Evolutionary conservation across 1,140 invertebrate species (phyloP).

Genomic region (Apis mellifera): Amel_HAv3.1 CM009931.2:518001-518500

Average conservation of each 20-base stretch:
- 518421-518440: background rate
- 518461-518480: background rate
- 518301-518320: conserved; percentile 10
- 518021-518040: no score
- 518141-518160: background rate
- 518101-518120: no score
- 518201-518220: conserved; percentile 77
- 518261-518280: conserved; percentile 11
- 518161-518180: conserved; percentile 10
- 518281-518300: conserved; percentile 10
- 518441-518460: background rate
- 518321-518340: background rate
- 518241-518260: background rate
- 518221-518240: conserved; percentile 31
- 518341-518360: conserved; percentile 21
- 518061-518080: no score
- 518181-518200: conserved; percentile 74
- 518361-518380: conserved; percentile 6
- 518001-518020: no score
- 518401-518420: background rate
- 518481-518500: background rate
- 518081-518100: no score
- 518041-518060: no score
- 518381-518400: background rate
- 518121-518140: background rate